Base-by-base conservation (phyloP, 2,888 invertebrate species). In the Drosophila birchii region DNA sequence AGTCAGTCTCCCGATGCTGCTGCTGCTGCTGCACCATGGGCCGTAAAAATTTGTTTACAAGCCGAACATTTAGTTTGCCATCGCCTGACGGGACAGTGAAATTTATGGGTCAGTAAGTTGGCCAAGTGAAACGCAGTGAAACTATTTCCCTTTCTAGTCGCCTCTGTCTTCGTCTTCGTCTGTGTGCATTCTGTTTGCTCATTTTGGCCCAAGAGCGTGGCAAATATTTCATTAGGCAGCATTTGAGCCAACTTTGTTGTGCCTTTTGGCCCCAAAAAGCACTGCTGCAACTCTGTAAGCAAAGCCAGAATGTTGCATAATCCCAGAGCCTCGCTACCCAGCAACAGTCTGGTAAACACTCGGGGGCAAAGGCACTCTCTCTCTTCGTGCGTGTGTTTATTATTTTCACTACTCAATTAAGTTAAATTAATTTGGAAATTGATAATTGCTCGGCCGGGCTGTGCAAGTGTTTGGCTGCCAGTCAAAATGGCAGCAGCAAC, bases 341-440 rank as follows among this genome's bases (percentile, higher is more conserved):
- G 26, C 47, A 20, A 20, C 18, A 18, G 32, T 32, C 29, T 67
- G 16, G 59, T 69, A 83, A 80, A 66, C 83, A 77, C 61, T 67
- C 9, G 26, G 23, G 69, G 70, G 58, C 61, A 70, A 44, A 53
- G 29, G 41, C 45, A 38, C 54, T 29, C 47, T 56, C 59, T 38
- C 47, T 56, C 57, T 34, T 49, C 43, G 44, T 63, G 70, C 56
- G 68, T 74, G 63, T 88, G 89, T 90, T 78, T 83, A 84, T 85
- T 87, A 87, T 81, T 86, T 86, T 80, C 83, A 86, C 85, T 78
- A 81, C 86, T 89, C 90, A 90, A 89, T 89, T 90, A 86, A 78
- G 79, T 85, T 83, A 83, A 89, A 89, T 89, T 89, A 89, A 90
- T 89, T 90, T 90, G 73, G 78, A 83, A 90, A 89, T 83, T 90